Evolutionary conservation across 2,888 invertebrate genomes (phyloP), one percentile per base, ranked within the genome.

Genomic region (Chrysolina haemoptera): DNA sequence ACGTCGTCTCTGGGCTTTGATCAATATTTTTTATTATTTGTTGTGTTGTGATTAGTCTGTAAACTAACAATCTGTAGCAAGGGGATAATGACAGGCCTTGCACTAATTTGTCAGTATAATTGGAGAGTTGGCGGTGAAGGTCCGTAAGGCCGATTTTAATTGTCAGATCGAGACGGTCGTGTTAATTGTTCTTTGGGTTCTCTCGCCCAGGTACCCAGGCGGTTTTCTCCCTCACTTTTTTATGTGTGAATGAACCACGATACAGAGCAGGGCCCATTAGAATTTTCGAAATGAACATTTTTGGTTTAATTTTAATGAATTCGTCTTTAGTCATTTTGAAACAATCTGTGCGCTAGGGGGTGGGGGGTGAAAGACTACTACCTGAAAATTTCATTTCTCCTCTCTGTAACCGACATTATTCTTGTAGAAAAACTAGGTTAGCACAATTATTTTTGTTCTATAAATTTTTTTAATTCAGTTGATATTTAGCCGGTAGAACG

Each of bases 71-170:
- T 50, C 53, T 65, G 65, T 40, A 35, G 40, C 67, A 40, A 40
- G 35, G 35, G 41, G 41, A 67, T 67, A 67, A 50, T 67, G 67
- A 27, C 53, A 53, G 67, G 40, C 53, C 67, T 53, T 35, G 53
- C 67, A 67, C 67, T 67, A 67, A 67, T 67, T 67, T 67, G 67
- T 67, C 67, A 67, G 53, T 50, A 43, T 67, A 67, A 67, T 67
- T 67, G 67, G 67, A 53, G 40, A 40, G 67, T 53, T 55, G 67
- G 66, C 66, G 50, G 66, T 53, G 67, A 67, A 53, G 40, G 67
- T 67, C 84, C 85, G 85, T 84, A 84, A 82, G 85, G 84, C 84
- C 83, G 84, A 84, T 86, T 86, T 86, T 86, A 86, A 86, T 86
- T 86, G 85, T 85, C 84, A 84, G 84, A 82, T 83, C 82, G 75